Evolutionary conservation across 2,888 invertebrate genomes (phyloP).

Genomic region (Drosophila birchii): DNA sequence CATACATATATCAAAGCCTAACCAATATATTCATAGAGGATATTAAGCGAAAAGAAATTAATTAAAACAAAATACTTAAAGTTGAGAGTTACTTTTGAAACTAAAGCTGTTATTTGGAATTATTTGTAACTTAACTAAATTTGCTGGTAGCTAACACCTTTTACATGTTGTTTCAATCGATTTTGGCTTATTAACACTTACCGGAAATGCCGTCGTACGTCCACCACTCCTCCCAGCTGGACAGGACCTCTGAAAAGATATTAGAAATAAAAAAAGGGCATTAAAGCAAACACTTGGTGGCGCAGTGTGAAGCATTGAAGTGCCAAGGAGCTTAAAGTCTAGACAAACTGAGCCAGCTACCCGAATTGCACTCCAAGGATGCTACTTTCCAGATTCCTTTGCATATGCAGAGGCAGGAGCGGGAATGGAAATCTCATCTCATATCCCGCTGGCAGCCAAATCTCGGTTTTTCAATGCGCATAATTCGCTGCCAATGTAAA

Average conservation of each 20-base stretch:
- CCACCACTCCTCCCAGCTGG: slow-evolving; percentile 98
- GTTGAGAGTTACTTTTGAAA: neutral
- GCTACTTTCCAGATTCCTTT: slow-evolving; percentile 4
- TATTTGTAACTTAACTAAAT: neutral
- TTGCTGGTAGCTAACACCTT: neutral
- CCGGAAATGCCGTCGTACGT: slow-evolving; percentile 98
- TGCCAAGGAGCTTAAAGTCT: slow-evolving; percentile 29
- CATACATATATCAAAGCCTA: slow-evolving; percentile 1
- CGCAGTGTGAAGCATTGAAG: slow-evolving; percentile 4
- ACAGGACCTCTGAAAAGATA: slow-evolving; percentile 82
- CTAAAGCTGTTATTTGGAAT: no score
- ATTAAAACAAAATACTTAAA: slow-evolving; percentile 8
- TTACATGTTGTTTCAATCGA: neutral
- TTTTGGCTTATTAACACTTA: slow-evolving; percentile 85
- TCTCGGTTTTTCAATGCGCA: slow-evolving; percentile 73
- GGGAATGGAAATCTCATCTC: neutral
- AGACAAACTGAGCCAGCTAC: slow-evolving; percentile 13
- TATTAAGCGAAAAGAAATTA: slow-evolving; percentile 14
- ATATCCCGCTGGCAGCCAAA: slow-evolving; percentile 63
- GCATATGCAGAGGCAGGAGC: slow-evolving; percentile 9
- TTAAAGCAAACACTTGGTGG: slow-evolving; percentile 18
- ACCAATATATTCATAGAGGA: slow-evolving; percentile 38
- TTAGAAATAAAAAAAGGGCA: slow-evolving; percentile 2
- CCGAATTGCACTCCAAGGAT: slow-evolving; percentile 13
- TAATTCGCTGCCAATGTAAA: slow-evolving; percentile 79